phyloP scores from a whole-genome alignment of 1,140 invertebrate species.

The Copidosoma floridanum region DNA sequence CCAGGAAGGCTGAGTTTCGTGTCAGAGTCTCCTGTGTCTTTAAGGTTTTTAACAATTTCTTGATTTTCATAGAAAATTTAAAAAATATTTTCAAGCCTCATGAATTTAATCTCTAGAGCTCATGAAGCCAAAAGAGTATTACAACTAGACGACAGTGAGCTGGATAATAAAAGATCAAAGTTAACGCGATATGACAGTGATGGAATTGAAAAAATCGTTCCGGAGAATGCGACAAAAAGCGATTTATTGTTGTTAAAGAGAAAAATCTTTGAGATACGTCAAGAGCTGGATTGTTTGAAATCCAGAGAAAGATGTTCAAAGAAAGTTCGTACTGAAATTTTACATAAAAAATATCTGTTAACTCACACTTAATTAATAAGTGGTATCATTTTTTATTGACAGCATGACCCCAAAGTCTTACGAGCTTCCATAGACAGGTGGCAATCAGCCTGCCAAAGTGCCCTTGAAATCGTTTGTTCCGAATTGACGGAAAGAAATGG shows the following conservation, averaged over 20 bases:
- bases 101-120: constrained; percentile 7
- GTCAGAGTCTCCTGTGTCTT: neutral
- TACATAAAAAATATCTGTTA: neutral
- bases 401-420: constrained; percentile 20
- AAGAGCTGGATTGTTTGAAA: constrained; percentile 22
- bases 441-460: constrained; percentile 17
- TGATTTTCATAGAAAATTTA: neutral
- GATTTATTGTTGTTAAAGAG: constrained; percentile 13
- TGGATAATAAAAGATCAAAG: neutral
- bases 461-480: constrained; percentile 12
- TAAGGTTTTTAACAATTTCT: constrained; percentile 9
- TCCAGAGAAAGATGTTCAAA: constrained; percentile 19
- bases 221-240: neutral
- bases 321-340: constrained; percentile 14
- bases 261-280: constrained; percentile 20
- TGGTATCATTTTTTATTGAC: neutral
- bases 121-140: constrained; percentile 17
- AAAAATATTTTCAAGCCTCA: neutral
- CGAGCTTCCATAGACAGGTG: constrained; percentile 19
- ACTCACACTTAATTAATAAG: neutral
- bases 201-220: neutral
- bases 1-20: too few relatives aligned
- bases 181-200: neutral
- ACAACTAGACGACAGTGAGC: constrained; percentile 2
- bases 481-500: constrained; percentile 14